Base-by-base conservation (phyloP, 2,797 vertebrate species). In the Heterohyrax brucei region DNA sequence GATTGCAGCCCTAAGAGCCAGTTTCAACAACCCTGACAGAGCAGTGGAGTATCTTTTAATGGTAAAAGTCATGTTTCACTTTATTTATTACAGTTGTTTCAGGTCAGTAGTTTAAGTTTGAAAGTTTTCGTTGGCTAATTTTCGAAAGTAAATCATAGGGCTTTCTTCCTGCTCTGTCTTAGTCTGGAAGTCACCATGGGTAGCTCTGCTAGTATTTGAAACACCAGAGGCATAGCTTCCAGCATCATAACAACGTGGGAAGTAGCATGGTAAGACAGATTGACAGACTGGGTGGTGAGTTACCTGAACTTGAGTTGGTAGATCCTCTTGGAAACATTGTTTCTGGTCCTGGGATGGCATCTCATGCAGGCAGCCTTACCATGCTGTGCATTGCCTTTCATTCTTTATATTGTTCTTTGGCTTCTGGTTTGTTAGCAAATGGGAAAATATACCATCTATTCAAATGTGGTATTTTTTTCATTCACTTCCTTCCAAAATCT, bases 1-100 rank as follows among this genome's bases (percentile, higher is more conserved):
- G 95, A 99, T 99, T 95, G 99, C 99, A 0, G 99, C 99, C 4
- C 98, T 99, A 97, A 99, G 99, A 97, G 99, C 99, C 86, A 99
- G 99, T 98, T 99, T 99, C 98, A 99, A 99, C 99, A 99, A 99
- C 97, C 99, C 99, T 68, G 99, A 99, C 98, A 99, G 99, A 98
- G 99, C 99, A 0, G 99, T 99, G 98, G 99, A 99, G 73, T 99
- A 99, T 97, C 99, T 99, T 97, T 98, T 99, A 88, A 99, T 99
- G 97, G 99, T 99, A 96, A 99, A 98, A 94, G 92, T 24, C 59
- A 66, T 46, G 3, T 95, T 96, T 95, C 87, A 50, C 66, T 66
- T 97, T 50, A 28, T 56, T 84, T 61, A 81, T 8, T 93, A 5
- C 73, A 61, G 50, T 92, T 94, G 33, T 53, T 96, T 73, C 76